Evolutionary conservation across 2,113 vertebrate genomes (phyloP), one percentile per base, ranked within the genome.

Genomic region (Scolopax mira): DNA sequence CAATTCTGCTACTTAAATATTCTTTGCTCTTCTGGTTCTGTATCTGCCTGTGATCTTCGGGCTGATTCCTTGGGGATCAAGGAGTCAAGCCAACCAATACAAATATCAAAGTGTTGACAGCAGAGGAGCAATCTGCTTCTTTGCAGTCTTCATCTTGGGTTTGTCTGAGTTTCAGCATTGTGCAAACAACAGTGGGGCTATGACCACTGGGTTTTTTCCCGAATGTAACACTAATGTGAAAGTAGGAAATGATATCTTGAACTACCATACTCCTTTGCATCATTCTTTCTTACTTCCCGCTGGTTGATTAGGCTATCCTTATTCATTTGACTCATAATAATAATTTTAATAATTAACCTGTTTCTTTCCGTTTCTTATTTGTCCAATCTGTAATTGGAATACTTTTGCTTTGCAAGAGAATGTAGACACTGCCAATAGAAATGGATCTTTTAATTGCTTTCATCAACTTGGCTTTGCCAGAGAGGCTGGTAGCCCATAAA

Each of bases 61-160:
- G 85, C 52, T 1, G 0, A 84, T 88, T 93, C 92, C 92, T 81
- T 41, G 65, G 95, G 92, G 90, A 96, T 93, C 72, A 64, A 79
- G 94, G 85, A 96, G 77, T 81, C 65, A 90, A 65, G 52, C 83
- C 82, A 87, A 79, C 48, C 72, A 94, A 78, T 73, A 74, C 58
- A 94, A 81, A 93, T 88, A 44, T 5, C 33, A 30, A 93, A 87
- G 83, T 90, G 83, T 87, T 94, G 95, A 94, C 90, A 93, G 80
- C 85, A 74, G 64, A 73, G 82, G 41, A 88, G 79, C 74, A 90
- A 85, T 74, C 79, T 71, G 64, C 69, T 46, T 42, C 55, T 93
- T 44, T 91, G 90, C 82, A 90, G 5, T 75, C 85, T 71, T 71
- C 30, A 14, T 85, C 79, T 90, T 23, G 72, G 51, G 54, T 69